Evolutionary conservation across 2,113 vertebrate genomes (phyloP).

Genomic region (Neogobius melanostomus): DNA sequence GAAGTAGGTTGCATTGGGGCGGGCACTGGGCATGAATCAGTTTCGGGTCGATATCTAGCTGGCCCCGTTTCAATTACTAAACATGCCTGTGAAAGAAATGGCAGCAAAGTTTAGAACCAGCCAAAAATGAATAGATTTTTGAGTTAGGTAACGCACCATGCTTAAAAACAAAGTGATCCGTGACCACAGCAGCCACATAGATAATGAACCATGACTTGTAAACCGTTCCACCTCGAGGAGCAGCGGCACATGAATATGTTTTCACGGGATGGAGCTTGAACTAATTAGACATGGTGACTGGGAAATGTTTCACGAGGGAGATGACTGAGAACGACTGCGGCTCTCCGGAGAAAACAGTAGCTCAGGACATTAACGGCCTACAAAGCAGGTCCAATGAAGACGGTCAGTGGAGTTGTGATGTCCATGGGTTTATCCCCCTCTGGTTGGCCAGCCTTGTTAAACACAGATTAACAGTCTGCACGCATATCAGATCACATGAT

Average conservation of each 20-base stretch:
- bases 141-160: background rate
- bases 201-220: conserved; percentile 40
- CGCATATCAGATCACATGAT: conserved; percentile 33
- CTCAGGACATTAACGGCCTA: background rate
- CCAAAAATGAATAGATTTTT: background rate
- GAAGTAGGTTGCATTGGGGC: too few relatives aligned
- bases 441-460: conserved; percentile 20
- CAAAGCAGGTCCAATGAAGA: background rate
- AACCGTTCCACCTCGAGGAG: conserved; percentile 24
- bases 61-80: too few relatives aligned
- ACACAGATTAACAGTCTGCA: conserved; percentile 29
- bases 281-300: conserved; percentile 28
- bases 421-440: background rate
- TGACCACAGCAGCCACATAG: conserved; percentile 25
- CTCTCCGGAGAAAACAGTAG: background rate
- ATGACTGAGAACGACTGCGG: conserved; percentile 18
- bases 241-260: conserved; percentile 16
- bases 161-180: conserved; percentile 14
- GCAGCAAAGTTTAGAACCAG: background rate
- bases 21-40: too few relatives aligned
- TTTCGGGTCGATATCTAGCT: too few relatives aligned
- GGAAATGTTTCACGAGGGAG: conserved; percentile 28
- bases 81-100: too few relatives aligned
- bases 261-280: conserved; percentile 22
- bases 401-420: background rate